Evolutionary conservation across 1,140 invertebrate genomes (phyloP).

Genomic region (Drosophila watanabei): DNA sequence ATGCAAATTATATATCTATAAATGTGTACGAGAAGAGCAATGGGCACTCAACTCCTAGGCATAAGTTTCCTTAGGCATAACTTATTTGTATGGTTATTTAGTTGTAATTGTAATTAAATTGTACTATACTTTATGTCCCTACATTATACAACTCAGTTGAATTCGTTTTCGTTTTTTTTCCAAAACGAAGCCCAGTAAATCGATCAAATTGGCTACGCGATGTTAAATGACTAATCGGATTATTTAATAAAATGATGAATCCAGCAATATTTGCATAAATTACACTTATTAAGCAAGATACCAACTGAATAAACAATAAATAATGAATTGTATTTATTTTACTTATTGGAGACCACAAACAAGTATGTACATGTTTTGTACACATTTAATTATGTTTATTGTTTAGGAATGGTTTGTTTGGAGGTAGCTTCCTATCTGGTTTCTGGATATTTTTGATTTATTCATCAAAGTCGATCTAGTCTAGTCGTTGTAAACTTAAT

Average conservation of each 20-base stretch:
- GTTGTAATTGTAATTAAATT: conserved; percentile 75
- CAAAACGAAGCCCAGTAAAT: conserved; percentile 65
- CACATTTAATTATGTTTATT: too few relatives aligned
- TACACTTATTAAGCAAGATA: conserved; percentile 57
- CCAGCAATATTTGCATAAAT: conserved; percentile 77
- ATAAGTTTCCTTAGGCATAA: conserved; percentile 69
- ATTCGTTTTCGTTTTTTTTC: conserved; percentile 57
- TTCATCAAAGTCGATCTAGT: too few relatives aligned
- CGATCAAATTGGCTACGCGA: conserved; percentile 45
- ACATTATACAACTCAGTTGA: conserved; percentile 55
- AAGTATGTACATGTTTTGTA: too few relatives aligned
- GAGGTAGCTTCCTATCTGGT: too few relatives aligned
- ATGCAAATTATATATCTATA: conserved; percentile 44
- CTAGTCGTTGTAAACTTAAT: too few relatives aligned
- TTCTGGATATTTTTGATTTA: too few relatives aligned
- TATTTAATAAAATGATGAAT: conserved; percentile 56
- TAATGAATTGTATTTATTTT: conserved; percentile 22
- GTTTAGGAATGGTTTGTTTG: too few relatives aligned
- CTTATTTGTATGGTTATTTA: conserved; percentile 76
- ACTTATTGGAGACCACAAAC: not conserved
- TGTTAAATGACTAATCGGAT: conserved; percentile 37
- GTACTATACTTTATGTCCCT: conserved; percentile 69
- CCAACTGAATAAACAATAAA: conserved; percentile 61
- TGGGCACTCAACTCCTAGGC: conserved; percentile 61
- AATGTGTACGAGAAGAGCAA: conserved; percentile 49